These are phyloP conservation scores for Meandrusa payeni DNA, from an alignment of 2,888 invertebrate species.

Conservation along the genomic window DNA sequence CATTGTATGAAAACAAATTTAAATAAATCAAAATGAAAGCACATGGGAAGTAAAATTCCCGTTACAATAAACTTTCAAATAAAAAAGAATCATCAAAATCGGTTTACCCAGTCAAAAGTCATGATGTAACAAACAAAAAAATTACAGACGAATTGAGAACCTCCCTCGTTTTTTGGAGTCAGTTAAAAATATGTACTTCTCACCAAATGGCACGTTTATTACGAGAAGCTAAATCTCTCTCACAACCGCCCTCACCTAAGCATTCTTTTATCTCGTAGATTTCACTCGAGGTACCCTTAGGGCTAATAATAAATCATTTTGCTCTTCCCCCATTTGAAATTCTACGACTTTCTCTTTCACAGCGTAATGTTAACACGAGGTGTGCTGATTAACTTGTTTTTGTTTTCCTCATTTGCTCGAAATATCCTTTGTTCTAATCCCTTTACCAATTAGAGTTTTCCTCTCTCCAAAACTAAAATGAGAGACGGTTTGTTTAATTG, in stretches of 20 bases:
- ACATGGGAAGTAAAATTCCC: no score
- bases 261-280: slow-evolving; percentile 37
- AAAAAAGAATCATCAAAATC: no score
- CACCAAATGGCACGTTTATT: slow-evolving; percentile 16
- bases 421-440: slow-evolving; percentile 13
- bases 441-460: slow-evolving; percentile 16
- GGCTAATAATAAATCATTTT: slow-evolving; percentile 43
- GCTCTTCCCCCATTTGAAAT: slow-evolving; percentile 30
- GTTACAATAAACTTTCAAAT: no score
- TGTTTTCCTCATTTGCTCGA: slow-evolving; percentile 20
- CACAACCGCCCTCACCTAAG: slow-evolving; percentile 7
- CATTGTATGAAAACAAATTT: no score
- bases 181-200: slow-evolving; percentile 5
- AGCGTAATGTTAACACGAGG: slow-evolving; percentile 33
- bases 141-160: no score
- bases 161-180: no score
- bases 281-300: slow-evolving; percentile 33
- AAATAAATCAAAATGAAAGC: no score
- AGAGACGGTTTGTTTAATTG: slow-evolving; percentile 12
- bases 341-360: slow-evolving; percentile 27
- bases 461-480: slow-evolving; percentile 7
- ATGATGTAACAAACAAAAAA: no score
- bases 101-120: no score
- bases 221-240: slow-evolving; percentile 6
- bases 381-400: slow-evolving; percentile 32